Conservation (phyloP, 2,888 invertebrate species). For the Nemotelus pantherinus region DNA sequence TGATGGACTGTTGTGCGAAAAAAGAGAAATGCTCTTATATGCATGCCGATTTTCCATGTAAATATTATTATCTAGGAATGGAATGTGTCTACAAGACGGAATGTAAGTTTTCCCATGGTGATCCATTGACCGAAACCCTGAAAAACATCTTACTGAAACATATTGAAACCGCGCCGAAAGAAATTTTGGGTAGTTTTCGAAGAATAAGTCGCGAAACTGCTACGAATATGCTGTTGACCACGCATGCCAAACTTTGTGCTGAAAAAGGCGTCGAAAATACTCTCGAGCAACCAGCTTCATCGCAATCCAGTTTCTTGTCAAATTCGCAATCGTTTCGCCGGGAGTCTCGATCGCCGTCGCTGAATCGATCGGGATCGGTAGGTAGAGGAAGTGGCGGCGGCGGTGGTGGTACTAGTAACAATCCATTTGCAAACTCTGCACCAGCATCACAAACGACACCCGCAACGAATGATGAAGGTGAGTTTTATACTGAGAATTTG, state of each 20-base stretch:
- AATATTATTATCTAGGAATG: conserved; percentile 93
- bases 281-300: conserved; percentile 53
- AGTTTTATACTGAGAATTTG: background rate
- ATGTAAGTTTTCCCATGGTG: conserved; percentile 94
- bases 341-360: conserved; percentile 44
- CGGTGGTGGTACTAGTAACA: conserved; percentile 62
- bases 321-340: background rate
- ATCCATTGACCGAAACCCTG: conserved; percentile 83
- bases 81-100: conserved; percentile 84
- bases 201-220: conserved; percentile 83
- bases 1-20: conserved; percentile 94
- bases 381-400: too few relatives aligned
- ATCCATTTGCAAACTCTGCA: conserved; percentile 61
- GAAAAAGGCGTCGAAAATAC: conserved; percentile 63
- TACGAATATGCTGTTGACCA: conserved; percentile 66
- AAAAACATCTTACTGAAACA: conserved; percentile 75
- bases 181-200: conserved; percentile 90
- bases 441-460: conserved; percentile 50
- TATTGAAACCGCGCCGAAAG: conserved; percentile 90
- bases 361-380: background rate
- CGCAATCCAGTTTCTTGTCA: background rate
- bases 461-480: conserved; percentile 30
- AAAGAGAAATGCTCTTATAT: conserved; percentile 94
- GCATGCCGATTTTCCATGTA: conserved; percentile 97
- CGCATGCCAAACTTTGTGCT: conserved; percentile 66